Evolutionary conservation across 2,113 vertebrate genomes (phyloP).

Genomic region (Chamaetylas fuelleborni): DNA sequence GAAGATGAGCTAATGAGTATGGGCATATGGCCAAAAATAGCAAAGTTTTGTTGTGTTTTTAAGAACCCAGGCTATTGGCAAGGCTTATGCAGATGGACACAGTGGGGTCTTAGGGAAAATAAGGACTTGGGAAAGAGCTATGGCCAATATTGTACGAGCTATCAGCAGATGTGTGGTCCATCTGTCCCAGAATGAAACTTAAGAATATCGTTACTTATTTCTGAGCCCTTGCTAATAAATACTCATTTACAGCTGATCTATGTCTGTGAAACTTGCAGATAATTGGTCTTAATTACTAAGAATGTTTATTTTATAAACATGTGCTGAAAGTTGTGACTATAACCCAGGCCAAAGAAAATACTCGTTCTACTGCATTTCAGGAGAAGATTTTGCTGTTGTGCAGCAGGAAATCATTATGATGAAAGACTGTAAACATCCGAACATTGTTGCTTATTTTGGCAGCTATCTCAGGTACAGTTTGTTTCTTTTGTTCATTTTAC

Average conservation of each 20-base stretch:
- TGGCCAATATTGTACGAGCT: not conserved
- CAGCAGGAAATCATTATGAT: conserved; percentile 99
- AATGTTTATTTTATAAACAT: conserved; percentile 13
- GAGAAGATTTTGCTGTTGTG: conserved; percentile 98
- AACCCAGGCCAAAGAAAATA: conserved; percentile 32
- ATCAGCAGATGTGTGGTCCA: not conserved
- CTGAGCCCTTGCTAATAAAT: not conserved
- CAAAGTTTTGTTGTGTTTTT: not conserved
- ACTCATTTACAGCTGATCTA: not conserved
- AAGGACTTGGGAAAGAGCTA: not conserved
- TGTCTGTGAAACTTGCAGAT: not conserved
- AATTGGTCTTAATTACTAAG: not conserved
- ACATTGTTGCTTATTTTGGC: conserved; percentile 99
- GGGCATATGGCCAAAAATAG: not conserved
- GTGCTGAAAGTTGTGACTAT: not conserved
- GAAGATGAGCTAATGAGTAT: not conserved
- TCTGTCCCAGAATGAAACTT: not conserved
- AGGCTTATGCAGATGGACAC: not conserved
- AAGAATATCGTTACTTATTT: not conserved
- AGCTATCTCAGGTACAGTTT: conserved; percentile 94
- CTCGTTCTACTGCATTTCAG: conserved; percentile 72
- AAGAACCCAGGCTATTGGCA: not conserved
- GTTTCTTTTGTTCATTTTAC: conserved; percentile 28
- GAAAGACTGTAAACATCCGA: conserved; percentile 99
- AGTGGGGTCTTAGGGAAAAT: not conserved